Conservation (phyloP, 2,113 vertebrate species). For the Otis tarda region DNA sequence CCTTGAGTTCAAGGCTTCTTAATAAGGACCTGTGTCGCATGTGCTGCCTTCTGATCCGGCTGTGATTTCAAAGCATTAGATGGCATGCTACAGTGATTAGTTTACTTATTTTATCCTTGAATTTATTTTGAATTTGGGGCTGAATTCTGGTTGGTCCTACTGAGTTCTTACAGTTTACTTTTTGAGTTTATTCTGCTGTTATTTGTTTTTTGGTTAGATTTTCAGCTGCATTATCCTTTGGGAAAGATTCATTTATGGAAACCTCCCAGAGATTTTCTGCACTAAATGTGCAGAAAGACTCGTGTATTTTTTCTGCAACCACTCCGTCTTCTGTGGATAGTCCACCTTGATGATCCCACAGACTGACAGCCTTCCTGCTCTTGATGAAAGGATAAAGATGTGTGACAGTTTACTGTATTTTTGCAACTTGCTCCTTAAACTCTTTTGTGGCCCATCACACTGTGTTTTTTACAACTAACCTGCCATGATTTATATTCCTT, state of each 20-base stretch:
- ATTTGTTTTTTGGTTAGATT: neutral
- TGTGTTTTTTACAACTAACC: neutral
- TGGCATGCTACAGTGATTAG: neutral
- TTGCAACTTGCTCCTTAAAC: neutral
- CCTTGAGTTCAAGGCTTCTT: neutral
- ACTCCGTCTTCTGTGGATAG: neutral
- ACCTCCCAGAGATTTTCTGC: neutral
- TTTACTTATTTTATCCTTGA: neutral
- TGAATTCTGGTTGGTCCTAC: neutral
- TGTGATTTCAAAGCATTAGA: neutral
- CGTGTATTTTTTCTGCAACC: neutral
- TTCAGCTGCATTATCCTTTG: neutral
- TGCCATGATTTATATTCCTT: neutral
- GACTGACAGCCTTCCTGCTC: neutral
- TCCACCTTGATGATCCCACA: neutral
- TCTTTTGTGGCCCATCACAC: neutral
- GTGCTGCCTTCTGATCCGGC: neutral
- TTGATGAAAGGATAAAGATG: neutral
- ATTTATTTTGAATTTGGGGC: neutral
- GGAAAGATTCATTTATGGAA: neutral
- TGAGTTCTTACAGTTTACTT: neutral
- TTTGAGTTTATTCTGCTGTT: neutral
- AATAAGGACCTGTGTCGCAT: neutral
- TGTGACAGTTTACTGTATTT: neutral
- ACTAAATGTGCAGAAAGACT: neutral